A percentile compares a stretch with the other conserved stretches of the same genome.
phyloP scores from a whole-genome alignment of 2,797 vertebrate species.

The Cryptoblepharus egeriae region DNA sequence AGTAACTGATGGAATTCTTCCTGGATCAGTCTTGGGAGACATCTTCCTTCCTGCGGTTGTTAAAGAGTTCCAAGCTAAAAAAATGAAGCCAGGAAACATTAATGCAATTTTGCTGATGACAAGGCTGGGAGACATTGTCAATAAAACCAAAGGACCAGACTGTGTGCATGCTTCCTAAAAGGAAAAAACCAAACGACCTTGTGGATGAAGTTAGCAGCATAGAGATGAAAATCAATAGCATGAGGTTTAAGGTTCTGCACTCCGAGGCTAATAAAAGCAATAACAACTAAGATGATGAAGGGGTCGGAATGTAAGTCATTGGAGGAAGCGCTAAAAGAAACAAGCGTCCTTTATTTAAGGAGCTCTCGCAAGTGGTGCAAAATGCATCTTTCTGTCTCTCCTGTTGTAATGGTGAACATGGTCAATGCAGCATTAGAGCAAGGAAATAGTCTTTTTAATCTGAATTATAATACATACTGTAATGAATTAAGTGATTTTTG shows the following conservation, averaged over 20 bases:
- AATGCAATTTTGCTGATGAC: constrained; percentile 25
- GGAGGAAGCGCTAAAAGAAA: neutral
- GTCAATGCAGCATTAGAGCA: neutral
- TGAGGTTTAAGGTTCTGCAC: constrained; percentile 21
- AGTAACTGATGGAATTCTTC: constrained; percentile 1
- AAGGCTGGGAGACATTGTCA: constrained; percentile 18
- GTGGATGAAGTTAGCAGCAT: neutral
- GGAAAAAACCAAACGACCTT: constrained; percentile 24
- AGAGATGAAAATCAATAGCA: constrained; percentile 37
- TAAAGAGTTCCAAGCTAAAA: neutral
- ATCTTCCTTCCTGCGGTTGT: neutral
- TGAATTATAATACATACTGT: constrained; percentile 6
- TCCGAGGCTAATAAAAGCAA: constrained; percentile 30
- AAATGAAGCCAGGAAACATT: neutral
- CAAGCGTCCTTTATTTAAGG: constrained; percentile 3
- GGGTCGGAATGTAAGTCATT: constrained; percentile 19
- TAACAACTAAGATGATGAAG: constrained; percentile 25
- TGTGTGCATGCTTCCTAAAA: constrained; percentile 11
- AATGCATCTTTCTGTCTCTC: neutral
- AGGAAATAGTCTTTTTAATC: neutral
- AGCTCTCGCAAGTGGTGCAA: neutral
- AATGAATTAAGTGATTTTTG: neutral
- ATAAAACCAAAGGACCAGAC: constrained; percentile 3
- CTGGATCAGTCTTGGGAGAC: neutral
- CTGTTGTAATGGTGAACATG: neutral